Evolutionary conservation across 2,888 invertebrate species (phyloP), one percentile per base, ranked within the genome.

Genomic region (Drosophila lutescens): DNA sequence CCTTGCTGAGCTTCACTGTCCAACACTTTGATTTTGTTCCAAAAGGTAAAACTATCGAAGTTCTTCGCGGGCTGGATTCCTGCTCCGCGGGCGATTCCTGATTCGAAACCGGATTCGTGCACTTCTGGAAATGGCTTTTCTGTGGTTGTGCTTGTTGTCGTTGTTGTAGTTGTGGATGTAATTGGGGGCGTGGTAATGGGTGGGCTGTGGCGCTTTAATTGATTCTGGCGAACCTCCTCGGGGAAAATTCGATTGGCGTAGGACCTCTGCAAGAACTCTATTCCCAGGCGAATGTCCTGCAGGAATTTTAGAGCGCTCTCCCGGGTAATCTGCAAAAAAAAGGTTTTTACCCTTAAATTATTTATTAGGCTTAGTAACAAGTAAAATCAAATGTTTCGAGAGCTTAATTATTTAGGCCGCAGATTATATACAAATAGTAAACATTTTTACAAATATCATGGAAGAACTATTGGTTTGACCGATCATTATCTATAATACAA

Each of bases 251-350:
- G 91, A 76, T 91, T 91, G 41, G 89, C 86, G 76, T 92, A 92
- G 10, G 92, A 91, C 13, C 93, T 93, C 78, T 95, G 95, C 62
- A 96, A 92, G 88, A 95, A 95, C 78, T 95, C 95, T 84, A 96
- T 94, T 78, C 95, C 95, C 86, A 94, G 93, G 86, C 96, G 95
- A 80, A 96, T 96, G 88, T 96, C 95, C 90, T 96, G 95, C 20
- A 96, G 92, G 90, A 96, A 96, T 46, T 93, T 93, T 49, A 96
- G 94, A 1, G 96, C 96, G 89, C 95, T 96, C 90, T 96, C 95
- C 54, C 95, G 94, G 12, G 94, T 93, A 94, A 96, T 95, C 96
- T 96, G 87, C 26, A 26, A 26, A 26, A 6, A 6, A 26, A 26
- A 26, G 6, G 6, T 6, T 26, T 26, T 26, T 26, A 23, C 26